Evolutionary conservation across 92 coral and sea anemone species (phyloP), one percentile per base, ranked within the genome.

Genomic region (Porites evermanni): DNA sequence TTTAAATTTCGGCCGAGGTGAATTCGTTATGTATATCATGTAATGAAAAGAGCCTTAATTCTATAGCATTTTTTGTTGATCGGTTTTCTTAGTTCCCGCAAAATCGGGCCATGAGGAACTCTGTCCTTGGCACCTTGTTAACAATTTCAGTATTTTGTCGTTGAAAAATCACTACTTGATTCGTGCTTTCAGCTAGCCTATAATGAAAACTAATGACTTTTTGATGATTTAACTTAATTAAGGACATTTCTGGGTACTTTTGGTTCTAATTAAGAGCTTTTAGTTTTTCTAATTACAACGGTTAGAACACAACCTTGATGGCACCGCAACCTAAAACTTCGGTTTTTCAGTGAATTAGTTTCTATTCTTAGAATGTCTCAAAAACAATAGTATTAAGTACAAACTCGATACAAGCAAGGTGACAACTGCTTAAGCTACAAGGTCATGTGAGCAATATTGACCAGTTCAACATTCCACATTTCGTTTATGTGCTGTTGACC

Each of bases 191-290:
- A 50, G 74, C 51, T 21, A 64, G 23, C 19, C 53, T 11, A 50
- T 7, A 63, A 38, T 74, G 79, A 21, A 12, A 64, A 8, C 70
- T 60, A 21, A 72, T n/a, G 79, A 16, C 50, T 58, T 20, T 72
- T 32, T 83, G 59, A 81, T 81, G 24, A 64, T n/a, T 53, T 83
- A 83, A 83, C 63, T 83, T 7, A 83, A 64, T 72, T 83, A 83
- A 29, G 69, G 8, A 77, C 17, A 56, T 53, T 52, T 72, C 19
- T 72, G 26, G 53, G 19, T 70, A 72, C 67, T n/a, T 61, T 29
- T 56, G 61, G 61, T 56, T 56, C 13, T 56, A 82, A 20, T 79
- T 29, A 64, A 54, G 60, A 21, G 11, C 20, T 13, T 16, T 72
- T 50, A 51, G 70, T 18, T 53, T 53, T 24, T 56, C 23, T 47